Conservation (phyloP, 2,888 invertebrate species). For the Hoplodrina ambigua region DNA sequence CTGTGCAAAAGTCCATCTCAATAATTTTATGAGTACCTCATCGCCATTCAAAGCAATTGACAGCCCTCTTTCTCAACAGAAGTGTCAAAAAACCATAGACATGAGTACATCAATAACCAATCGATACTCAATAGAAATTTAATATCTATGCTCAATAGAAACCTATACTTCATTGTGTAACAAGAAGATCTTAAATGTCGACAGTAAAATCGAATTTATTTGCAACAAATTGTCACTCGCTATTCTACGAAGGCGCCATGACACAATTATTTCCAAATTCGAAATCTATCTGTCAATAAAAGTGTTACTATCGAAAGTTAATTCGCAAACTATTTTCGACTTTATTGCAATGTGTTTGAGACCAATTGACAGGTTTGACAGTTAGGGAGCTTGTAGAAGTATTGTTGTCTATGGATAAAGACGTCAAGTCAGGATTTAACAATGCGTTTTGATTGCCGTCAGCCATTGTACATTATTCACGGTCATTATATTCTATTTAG, state of each 20-base stretch:
- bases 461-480: constrained; percentile 87
- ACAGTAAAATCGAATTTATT: constrained; percentile 75
- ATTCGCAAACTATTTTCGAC: constrained; percentile 12
- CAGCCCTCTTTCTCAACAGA: constrained; percentile 39
- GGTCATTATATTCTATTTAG: constrained; percentile 90
- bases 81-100: constrained; percentile 42
- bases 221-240: constrained; percentile 83
- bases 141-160: constrained; percentile 44
- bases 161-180: constrained; percentile 53
- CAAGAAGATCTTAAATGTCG: constrained; percentile 42
- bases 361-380: constrained; percentile 13
- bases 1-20: constrained; percentile 17
- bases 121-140: constrained; percentile 53
- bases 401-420: constrained; percentile 77
- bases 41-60: constrained; percentile 50
- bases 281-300: constrained; percentile 70
- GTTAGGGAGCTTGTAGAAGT: constrained; percentile 62
- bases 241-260: constrained; percentile 82
- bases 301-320: constrained; percentile 19
- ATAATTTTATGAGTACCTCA: constrained; percentile 20
- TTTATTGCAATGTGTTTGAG: constrained; percentile 29
- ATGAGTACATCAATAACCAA: constrained; percentile 60
- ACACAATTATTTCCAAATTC: constrained; percentile 76
- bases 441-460: constrained; percentile 85
- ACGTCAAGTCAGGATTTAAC: constrained; percentile 85